Percentiles rank a stretch among this genome's conserved stretches.
Conservation (phyloP, 2,797 vertebrate genomes). For the Hipposideros larvatus region DNA sequence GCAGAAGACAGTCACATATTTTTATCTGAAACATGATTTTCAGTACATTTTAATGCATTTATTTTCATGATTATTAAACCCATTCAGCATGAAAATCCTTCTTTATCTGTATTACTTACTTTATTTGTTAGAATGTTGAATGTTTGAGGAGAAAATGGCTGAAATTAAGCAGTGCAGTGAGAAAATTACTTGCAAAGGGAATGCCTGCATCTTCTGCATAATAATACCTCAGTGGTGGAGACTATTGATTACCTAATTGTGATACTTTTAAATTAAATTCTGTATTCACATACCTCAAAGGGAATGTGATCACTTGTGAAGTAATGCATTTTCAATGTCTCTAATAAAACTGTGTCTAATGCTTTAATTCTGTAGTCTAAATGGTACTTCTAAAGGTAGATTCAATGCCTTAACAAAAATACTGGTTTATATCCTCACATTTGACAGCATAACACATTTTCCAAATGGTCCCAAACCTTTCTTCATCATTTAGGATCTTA, state of each 20-base stretch:
- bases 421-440: accelerated
- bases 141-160: background rate
- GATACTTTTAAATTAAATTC: conserved; percentile 64
- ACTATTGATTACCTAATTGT: conserved; percentile 65
- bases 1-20: background rate
- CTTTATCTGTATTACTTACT: background rate
- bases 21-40: background rate
- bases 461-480: background rate
- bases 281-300: conserved; percentile 50
- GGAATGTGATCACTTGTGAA: background rate
- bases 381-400: background rate
- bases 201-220: background rate
- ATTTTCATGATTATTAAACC: background rate
- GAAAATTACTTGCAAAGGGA: conserved; percentile 4
- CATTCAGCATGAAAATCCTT: background rate
- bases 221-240: conserved; percentile 2
- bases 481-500: background rate
- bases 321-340: background rate
- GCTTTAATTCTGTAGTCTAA: conserved; percentile 46
- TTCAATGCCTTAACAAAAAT: background rate
- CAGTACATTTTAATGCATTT: background rate
- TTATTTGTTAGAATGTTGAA: background rate
- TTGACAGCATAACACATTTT: background rate
- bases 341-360: background rate
- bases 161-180: background rate